Base-by-base conservation (phyloP, 2,888 invertebrate genomes). In the Luffia ferchaultella region DNA sequence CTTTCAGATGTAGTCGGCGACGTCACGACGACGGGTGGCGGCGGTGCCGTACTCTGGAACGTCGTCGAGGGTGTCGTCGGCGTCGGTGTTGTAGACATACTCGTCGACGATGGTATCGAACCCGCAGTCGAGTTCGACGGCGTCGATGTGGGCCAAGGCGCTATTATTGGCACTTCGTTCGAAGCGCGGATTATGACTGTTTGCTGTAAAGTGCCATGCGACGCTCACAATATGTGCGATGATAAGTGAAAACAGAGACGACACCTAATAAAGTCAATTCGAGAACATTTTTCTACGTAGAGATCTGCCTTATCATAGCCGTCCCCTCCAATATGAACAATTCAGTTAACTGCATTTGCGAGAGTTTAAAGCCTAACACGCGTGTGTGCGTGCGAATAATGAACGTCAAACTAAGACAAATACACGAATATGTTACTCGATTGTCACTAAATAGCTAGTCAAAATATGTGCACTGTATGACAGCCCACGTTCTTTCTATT, bases 171-270 rank as follows among this genome's bases (percentile, higher is more conserved):
- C 50, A 75, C 64, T 67, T 79, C 80, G 68, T 77, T 76, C 57
- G 83, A 77, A 59, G 73, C 77, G 60, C 76, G 78, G 61, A 83
- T 82, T 68, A 78, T 74, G 64, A 83, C 79, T 55, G 83, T 83
- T 70, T 80, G 83, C 83, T 83, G 83, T 15, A 82, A 83, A 80
- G 82, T 79, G 80, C 73, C 80, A 80, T 80, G 82, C 82, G 71
- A 76, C 74, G 72, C 80, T 78, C 79, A 80, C 82, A 77, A 73
- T 67, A 67, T 68, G 78, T 78, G 76, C 70, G 62, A 68, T 70
- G 70, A 63, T 64, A 53, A 56, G 58, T 62, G 58, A 56, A 58
- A 63, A 70, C 69, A 60, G 64, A 66, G 72, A 76, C 70, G 76
- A 73, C 65, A 62, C 30, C 30, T 30, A n/a, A n/a, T n/a, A n/a